Conservation (phyloP, 2,888 invertebrate species). For the Drosophila eohydei region DNA sequence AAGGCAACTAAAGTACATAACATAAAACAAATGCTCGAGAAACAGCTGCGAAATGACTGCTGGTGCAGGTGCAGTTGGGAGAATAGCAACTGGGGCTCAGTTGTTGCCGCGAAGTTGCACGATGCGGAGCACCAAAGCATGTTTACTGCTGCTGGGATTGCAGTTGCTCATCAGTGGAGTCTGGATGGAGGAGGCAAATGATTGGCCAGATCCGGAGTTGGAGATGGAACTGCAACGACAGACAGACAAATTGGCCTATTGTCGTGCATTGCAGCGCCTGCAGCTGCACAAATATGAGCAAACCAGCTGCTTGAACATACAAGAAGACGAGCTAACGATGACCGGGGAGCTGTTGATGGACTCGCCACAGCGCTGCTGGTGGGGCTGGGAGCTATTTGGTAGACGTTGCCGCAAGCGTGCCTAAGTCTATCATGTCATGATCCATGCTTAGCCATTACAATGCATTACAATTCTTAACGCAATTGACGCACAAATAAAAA, state of each 20-base stretch:
- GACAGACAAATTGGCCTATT: slow-evolving; percentile 57
- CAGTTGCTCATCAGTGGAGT: slow-evolving; percentile 14
- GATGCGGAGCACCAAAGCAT: slow-evolving; percentile 26
- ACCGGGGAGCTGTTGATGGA: slow-evolving; percentile 60
- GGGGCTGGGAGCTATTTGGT: slow-evolving; percentile 49
- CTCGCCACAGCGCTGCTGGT: slow-evolving; percentile 40
- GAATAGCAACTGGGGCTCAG: slow-evolving; percentile 10
- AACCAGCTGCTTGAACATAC: slow-evolving; percentile 38
- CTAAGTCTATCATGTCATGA: not conserved
- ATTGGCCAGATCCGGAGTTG: slow-evolving; percentile 21
- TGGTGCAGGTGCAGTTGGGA: not conserved
- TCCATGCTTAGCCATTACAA: not conserved
- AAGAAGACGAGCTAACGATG: slow-evolving; percentile 36
- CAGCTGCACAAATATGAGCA: slow-evolving; percentile 23
- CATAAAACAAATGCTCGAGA: slow-evolving; percentile 1
- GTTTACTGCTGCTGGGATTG: slow-evolving; percentile 9
- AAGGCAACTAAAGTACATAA: slow-evolving; percentile 2
- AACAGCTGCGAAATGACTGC: slow-evolving; percentile 25
- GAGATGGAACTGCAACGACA: slow-evolving; percentile 32
- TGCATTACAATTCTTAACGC: not conserved
- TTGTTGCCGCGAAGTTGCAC: slow-evolving; percentile 19
- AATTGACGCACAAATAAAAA: not conserved
- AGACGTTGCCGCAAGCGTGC: slow-evolving; percentile 58
- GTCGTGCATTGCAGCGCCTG: slow-evolving; percentile 47
- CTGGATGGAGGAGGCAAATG: slow-evolving; percentile 18